Percentiles rank a stretch among this genome's conserved stretches.
phyloP scores from a whole-genome alignment of 2,113 vertebrate genomes.

The Propithecus coquereli region DNA sequence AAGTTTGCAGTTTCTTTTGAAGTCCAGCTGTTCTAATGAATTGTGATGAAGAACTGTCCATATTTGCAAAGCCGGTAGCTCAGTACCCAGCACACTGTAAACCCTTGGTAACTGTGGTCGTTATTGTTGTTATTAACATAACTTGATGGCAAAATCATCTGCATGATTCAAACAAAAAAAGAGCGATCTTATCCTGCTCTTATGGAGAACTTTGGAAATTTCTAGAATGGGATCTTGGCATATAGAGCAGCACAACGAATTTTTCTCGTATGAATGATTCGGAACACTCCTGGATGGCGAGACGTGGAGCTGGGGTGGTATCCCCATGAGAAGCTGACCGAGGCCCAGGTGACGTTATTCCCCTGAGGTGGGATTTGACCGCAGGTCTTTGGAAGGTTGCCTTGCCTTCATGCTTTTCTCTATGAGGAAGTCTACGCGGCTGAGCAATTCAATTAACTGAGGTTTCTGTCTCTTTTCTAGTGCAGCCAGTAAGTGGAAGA shows the following conservation, averaged over 20 bases:
- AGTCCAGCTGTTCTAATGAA: neutral
- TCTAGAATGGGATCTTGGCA: neutral
- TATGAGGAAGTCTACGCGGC: accelerated
- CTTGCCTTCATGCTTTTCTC: neutral
- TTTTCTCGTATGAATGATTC: neutral
- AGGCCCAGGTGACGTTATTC: neutral
- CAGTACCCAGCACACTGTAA: neutral
- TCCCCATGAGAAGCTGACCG: neutral
- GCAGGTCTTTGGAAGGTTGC: neutral
- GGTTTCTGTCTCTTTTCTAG: neutral
- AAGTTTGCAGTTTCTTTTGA: slow-evolving; percentile 16
- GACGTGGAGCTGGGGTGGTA: neutral
- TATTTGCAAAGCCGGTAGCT: neutral
- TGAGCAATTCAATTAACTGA: neutral
- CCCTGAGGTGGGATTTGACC: neutral
- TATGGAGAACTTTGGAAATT: neutral
- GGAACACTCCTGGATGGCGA: neutral
- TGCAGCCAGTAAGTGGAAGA: neutral
- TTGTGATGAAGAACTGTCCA: neutral
- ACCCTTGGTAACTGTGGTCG: neutral
- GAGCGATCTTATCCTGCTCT: neutral
- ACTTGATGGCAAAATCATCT: neutral
- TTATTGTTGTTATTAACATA: neutral
- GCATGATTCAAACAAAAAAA: neutral
- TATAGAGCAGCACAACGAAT: neutral